Conservation (phyloP, 2,888 invertebrate genomes). For the Itoplectis maculator region DNA sequence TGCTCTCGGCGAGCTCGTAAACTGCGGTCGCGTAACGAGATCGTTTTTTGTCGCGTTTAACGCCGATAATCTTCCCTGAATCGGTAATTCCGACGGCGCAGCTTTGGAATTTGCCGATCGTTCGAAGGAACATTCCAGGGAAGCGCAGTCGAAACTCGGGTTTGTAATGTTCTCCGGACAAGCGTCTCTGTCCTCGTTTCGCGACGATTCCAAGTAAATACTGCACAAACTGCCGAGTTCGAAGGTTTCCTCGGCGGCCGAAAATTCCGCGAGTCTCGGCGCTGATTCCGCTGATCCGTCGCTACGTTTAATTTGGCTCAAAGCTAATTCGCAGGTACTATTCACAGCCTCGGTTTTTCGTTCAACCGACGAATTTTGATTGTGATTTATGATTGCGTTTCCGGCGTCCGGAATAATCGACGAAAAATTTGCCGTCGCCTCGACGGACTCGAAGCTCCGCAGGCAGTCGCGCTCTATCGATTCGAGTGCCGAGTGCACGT, state of each 20-base stretch:
- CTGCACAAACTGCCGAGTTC: slow-evolving; percentile 73
- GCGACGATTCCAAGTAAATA: slow-evolving; percentile 73
- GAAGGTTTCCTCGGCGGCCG: not conserved
- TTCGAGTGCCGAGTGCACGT: slow-evolving; percentile 15
- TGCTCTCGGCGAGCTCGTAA: slow-evolving; percentile 50
- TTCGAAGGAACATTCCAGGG: slow-evolving; percentile 48
- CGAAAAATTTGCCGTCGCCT: not conserved
- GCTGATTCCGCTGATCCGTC: not conserved
- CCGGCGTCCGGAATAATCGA: not conserved
- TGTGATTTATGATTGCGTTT: not conserved
- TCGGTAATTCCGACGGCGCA: not conserved
- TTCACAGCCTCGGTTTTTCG: slow-evolving; percentile 9
- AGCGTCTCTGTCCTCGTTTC: slow-evolving; percentile 57
- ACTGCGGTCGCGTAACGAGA: slow-evolving; percentile 25
- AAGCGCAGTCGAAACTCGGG: slow-evolving; percentile 66
- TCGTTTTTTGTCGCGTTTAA: not conserved
- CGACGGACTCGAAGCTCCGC: slow-evolving; percentile 5
- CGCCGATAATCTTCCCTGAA: not conserved
- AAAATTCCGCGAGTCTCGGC: slow-evolving; percentile 13
- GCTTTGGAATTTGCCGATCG: slow-evolving; percentile 34
- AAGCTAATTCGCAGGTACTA: not conserved
- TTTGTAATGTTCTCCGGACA: slow-evolving; percentile 63
- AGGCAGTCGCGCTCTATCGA: not conserved
- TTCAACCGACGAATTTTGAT: slow-evolving; percentile 34
- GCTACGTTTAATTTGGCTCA: slow-evolving; percentile 28